Conservation (phyloP, 2,113 vertebrate genomes). For the Antigone vipio region DNA sequence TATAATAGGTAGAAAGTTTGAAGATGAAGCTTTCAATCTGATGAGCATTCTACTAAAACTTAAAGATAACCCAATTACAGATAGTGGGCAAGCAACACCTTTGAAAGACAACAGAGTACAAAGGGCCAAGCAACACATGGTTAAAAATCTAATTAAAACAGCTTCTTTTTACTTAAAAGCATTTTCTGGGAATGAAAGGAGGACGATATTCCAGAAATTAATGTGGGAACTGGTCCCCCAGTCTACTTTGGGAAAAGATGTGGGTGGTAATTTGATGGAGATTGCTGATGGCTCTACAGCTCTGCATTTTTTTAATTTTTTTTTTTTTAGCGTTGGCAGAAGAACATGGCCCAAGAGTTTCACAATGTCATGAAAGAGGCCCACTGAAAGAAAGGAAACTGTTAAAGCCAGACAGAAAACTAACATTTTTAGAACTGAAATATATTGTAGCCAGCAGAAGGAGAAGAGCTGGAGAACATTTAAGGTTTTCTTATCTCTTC, state of each 20-base stretch:
- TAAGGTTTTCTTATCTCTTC: neutral
- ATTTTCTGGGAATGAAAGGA: neutral
- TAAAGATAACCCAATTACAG: neutral
- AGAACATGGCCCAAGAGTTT: neutral
- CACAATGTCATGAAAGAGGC: neutral
- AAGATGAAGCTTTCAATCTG: neutral
- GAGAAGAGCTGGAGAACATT: neutral
- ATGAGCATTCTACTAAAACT: neutral
- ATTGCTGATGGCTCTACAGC: neutral
- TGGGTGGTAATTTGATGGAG: neutral
- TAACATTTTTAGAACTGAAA: neutral
- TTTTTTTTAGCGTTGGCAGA: neutral
- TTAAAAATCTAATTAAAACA: neutral
- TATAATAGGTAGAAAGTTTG: constrained; percentile 36
- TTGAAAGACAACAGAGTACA: neutral
- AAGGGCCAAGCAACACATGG: neutral
- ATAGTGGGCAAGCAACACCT: neutral
- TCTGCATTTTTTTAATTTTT: neutral
- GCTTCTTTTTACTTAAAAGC: neutral
- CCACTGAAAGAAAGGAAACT: neutral
- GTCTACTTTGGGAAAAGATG: neutral
- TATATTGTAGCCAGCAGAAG: neutral
- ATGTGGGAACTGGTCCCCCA: neutral
- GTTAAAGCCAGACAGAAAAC: neutral
- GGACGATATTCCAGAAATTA: neutral